Evolutionary conservation across 2,888 invertebrate species (phyloP), one percentile per base, ranked within the genome.

Genomic region (Drosophila paranaensis): DNA sequence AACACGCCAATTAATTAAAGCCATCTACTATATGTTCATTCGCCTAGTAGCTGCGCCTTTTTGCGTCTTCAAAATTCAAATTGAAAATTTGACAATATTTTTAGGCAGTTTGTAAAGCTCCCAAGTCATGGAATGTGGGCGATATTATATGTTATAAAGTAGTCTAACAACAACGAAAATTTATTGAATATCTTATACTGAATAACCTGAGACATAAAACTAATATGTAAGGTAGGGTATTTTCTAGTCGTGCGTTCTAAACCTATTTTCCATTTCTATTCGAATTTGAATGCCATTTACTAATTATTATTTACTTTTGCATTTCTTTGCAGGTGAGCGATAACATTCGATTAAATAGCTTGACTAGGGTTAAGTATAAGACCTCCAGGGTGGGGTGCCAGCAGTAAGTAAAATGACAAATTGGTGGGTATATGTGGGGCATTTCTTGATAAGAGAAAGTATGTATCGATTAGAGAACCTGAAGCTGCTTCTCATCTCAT

Each of bases 1-100:
- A 80, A 71, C 80, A 77, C 60, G 76, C 69, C 84, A 82, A 90
- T 87, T 90, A 89, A 90, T 89, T 82, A 81, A 72, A 54, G 55
- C 33, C 43, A 14, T 55, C 48, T 45, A 54, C 25, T 51, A 6
- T 35, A 20, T 20, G 20, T 20, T 35, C 0, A 55, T 37, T 43
- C 42, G 30, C 30, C 25, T 10, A 56, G 54, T 40, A 45, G 14
- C 20, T 45, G n/a, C n/a, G 20, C 25, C 3, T 48, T 78, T 73
- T 75, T 77, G 70, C 78, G 87, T 71, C 77, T 60, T 62, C 62
- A 20, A 55, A 70, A 77, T 64, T 66, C 27, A 33, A 33, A 33
- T 33, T 10, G 10, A 33, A 46, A 51, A 50, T 53, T 76, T 56
- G 42, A 51, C 75, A 57, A 40, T 33, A 60, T 48, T 77, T 71